These are phyloP conservation scores for Bufo bufo DNA, from an alignment of 2,113 vertebrate species.

Conservation along the genomic window DNA sequence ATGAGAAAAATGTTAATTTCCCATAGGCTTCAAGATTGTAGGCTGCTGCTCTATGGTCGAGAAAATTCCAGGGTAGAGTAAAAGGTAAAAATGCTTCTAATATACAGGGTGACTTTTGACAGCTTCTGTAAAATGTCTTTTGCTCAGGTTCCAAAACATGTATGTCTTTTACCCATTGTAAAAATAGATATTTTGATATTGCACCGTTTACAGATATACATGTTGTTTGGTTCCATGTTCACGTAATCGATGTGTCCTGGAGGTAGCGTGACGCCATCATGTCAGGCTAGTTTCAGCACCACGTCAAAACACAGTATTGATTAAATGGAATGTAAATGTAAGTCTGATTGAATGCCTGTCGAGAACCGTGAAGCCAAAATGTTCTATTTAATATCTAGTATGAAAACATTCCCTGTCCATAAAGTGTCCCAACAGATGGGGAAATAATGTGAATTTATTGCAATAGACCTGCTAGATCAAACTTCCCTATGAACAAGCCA, in stretches of 20 bases:
- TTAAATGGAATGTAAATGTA: conserved; percentile 34
- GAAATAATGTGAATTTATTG: not conserved
- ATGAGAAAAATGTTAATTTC: not conserved
- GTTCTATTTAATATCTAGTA: conserved; percentile 39
- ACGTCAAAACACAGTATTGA: conserved; percentile 10
- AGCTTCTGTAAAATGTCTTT: conserved; percentile 67
- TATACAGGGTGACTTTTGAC: conserved; percentile 68
- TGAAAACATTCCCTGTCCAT: conserved; percentile 20
- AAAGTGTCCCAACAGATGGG: conserved; percentile 9
- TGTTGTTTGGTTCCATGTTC: conserved; percentile 64
- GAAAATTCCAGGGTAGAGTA: conserved; percentile 64
- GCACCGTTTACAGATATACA: conserved; percentile 71
- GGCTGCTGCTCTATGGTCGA: conserved; percentile 63
- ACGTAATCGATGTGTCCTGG: not conserved
- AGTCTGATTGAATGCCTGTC: conserved; percentile 44
- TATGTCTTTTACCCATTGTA: conserved; percentile 69
- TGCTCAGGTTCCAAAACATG: conserved; percentile 76
- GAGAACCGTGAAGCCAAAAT: conserved; percentile 55
- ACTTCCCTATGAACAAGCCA: not conserved
- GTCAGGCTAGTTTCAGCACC: not conserved
- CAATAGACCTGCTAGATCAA: conserved; percentile 6
- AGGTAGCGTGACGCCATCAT: not conserved
- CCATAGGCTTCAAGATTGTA: conserved; percentile 63
- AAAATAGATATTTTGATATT: conserved; percentile 71
- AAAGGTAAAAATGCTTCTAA: conserved; percentile 28